Evolutionary conservation across 92 coral and sea anemone genomes (phyloP).

Genomic region (Micromussa lordhowensis): DNA sequence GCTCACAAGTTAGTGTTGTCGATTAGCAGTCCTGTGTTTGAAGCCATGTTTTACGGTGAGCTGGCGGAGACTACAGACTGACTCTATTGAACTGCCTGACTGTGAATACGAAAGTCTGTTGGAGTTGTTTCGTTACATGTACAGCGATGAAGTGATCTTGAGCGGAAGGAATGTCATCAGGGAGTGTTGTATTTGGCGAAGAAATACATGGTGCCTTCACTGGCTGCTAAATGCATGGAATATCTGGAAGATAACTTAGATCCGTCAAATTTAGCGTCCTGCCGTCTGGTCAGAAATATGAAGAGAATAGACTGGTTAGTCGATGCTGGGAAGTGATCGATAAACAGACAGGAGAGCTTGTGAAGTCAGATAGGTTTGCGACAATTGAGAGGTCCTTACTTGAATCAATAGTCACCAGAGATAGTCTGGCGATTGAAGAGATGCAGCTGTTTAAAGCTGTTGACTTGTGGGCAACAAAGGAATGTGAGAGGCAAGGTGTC

Average conservation of each 20-base stretch:
- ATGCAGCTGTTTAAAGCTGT: constrained; percentile 59
- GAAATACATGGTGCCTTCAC: constrained; percentile 71
- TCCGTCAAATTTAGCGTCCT: constrained; percentile 55
- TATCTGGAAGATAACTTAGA: constrained; percentile 62
- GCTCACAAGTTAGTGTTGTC: constrained; percentile 44
- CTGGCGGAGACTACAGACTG: constrained; percentile 42
- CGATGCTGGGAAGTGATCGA: constrained; percentile 29
- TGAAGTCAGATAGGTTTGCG: neutral
- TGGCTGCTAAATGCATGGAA: constrained; percentile 62
- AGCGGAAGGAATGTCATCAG: constrained; percentile 68
- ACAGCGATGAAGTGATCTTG: constrained; percentile 71
- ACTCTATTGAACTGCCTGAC: constrained; percentile 41
- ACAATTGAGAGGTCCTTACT: constrained; percentile 39
- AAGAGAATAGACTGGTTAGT: constrained; percentile 52
- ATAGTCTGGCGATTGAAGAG: constrained; percentile 23
- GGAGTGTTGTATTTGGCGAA: constrained; percentile 79
- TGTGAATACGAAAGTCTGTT: constrained; percentile 65
- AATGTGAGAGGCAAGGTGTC: constrained; percentile 57
- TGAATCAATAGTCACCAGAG: neutral
- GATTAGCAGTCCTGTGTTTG: constrained; percentile 70
- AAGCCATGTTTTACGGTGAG: constrained; percentile 75
- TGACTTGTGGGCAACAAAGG: constrained; percentile 61
- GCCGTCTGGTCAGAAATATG: constrained; percentile 57
- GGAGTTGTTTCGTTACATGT: constrained; percentile 69
- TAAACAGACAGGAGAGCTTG: too few relatives aligned